Evolutionary conservation across 2,113 vertebrate genomes (phyloP).

Genomic region (Nothoprocta pentlandii): DNA sequence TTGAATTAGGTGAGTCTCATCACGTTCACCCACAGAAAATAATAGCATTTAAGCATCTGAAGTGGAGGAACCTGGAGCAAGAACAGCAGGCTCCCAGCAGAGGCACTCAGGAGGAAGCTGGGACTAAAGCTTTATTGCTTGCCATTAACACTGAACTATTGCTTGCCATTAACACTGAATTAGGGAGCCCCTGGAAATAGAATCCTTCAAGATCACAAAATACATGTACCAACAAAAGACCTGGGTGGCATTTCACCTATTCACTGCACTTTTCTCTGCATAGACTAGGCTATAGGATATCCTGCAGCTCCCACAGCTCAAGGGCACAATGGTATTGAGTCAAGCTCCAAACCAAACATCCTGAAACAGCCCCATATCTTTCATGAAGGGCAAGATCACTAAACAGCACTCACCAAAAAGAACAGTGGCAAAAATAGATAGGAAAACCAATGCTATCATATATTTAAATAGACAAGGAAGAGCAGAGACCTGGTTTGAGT

Average conservation of each 20-base stretch:
- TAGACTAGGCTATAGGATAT: background rate
- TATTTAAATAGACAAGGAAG: background rate
- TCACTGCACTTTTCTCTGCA: background rate
- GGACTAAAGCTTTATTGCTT: background rate
- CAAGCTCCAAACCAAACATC: background rate
- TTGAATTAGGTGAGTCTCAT: slow-evolving; percentile 9
- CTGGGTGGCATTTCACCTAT: background rate
- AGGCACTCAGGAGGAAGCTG: slow-evolving; percentile 22
- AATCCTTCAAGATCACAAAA: background rate
- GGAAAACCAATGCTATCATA: rapidly evolving
- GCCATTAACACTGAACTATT: slow-evolving; percentile 24
- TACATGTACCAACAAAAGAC: background rate
- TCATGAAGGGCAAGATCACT: background rate
- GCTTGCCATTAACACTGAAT: slow-evolving; percentile 14
- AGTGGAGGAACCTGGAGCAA: background rate
- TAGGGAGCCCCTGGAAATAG: background rate
- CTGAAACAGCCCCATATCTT: background rate
- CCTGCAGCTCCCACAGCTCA: background rate
- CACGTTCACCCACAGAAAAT: background rate
- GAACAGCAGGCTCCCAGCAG: slow-evolving; percentile 13
- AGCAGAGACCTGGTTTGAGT: background rate
- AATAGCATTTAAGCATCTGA: background rate
- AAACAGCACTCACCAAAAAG: background rate
- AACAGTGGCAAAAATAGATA: background rate
- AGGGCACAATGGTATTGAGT: background rate